Conservation (phyloP, 2,113 vertebrate genomes). For the Okapia johnstoni region DNA sequence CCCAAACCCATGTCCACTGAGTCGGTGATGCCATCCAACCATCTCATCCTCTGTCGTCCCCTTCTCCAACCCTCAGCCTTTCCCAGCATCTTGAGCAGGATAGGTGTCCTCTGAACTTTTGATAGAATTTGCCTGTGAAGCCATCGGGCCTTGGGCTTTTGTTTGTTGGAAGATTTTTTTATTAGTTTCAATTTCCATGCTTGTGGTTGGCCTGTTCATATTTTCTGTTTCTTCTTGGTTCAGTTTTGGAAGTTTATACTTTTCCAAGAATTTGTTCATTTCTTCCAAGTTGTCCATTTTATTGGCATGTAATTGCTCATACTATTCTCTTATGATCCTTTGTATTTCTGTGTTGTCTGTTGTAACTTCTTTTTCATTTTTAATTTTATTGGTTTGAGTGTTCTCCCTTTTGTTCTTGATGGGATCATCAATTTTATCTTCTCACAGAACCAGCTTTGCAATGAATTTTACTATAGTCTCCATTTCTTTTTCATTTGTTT, state of each 20-base stretch:
- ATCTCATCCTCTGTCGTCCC: too few relatives aligned
- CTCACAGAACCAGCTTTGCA: background rate
- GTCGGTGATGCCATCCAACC: too few relatives aligned
- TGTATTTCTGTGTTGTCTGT: background rate
- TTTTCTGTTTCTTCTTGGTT: background rate
- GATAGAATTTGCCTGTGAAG: background rate
- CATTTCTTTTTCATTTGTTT: background rate
- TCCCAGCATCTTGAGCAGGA: background rate
- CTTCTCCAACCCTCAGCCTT: too few relatives aligned
- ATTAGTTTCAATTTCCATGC: background rate
- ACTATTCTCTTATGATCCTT: background rate
- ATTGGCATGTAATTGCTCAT: background rate
- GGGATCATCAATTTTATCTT: background rate
- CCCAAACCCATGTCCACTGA: too few relatives aligned
- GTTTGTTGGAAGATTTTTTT: background rate
- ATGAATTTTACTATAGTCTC: background rate
- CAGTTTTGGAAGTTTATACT: background rate
- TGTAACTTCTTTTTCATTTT: background rate
- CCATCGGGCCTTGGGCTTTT: background rate
- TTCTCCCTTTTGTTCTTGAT: background rate
- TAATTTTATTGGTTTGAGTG: background rate
- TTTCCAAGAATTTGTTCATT: background rate
- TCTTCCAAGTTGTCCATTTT: background rate
- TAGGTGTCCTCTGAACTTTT: background rate
- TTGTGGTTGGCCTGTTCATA: background rate